phyloP scores from a whole-genome alignment of 2,797 vertebrate species.

The Macrochelys suwanniensis region DNA sequence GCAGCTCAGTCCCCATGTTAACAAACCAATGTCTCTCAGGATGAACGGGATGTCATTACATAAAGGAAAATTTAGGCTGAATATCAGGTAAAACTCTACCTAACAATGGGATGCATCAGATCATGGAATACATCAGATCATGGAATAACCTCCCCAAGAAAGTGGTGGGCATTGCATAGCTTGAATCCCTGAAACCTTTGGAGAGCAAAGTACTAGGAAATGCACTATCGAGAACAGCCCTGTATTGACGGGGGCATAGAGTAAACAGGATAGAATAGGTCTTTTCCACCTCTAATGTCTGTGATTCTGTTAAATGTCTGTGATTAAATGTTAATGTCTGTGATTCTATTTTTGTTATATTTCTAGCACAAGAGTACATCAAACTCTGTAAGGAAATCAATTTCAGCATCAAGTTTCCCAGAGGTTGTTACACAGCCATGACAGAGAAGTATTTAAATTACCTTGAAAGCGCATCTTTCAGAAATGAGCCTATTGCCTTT shows the following conservation, averaged over 20 bases:
- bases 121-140: background rate
- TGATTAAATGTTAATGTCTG: background rate
- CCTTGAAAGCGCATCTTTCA: background rate
- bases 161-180: background rate
- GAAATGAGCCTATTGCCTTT: background rate
- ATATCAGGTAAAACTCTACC: background rate
- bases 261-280: background rate
- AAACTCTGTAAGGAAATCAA: background rate
- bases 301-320: too few relatives aligned
- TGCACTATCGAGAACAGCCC: background rate
- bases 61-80: background rate
- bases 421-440: background rate
- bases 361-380: background rate
- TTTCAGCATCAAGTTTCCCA: background rate
- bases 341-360: background rate
- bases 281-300: background rate
- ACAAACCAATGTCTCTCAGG: background rate
- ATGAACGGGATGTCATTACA: background rate
- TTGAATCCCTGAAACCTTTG: background rate
- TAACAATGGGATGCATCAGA: background rate
- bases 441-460: background rate
- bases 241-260: background rate
- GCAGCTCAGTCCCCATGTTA: too few relatives aligned
- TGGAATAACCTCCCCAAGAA: background rate
- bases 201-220: background rate